phyloP scores from a whole-genome alignment of 2,888 invertebrate species.

The Dolichomitus sp. region DNA sequence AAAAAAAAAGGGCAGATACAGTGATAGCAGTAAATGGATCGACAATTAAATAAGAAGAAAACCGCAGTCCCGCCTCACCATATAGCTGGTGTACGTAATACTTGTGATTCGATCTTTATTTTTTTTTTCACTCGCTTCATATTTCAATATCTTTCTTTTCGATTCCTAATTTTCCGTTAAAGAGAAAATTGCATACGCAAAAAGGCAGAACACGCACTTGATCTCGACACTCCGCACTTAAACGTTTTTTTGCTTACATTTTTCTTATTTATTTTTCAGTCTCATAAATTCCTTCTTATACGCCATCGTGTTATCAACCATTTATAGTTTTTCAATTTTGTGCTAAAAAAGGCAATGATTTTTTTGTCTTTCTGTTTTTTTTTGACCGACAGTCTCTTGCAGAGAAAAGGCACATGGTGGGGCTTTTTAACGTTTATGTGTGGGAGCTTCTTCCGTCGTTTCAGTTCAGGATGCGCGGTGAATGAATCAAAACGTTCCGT shows the following conservation, averaged over 20 bases:
- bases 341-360: conserved; percentile 29
- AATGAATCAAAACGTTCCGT: not conserved
- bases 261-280: conserved; percentile 81
- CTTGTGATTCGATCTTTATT: conserved; percentile 77
- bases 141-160: conserved; percentile 25
- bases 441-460: not conserved
- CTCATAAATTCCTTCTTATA: conserved; percentile 80
- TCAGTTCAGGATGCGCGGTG: not conserved
- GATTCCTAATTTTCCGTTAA: conserved; percentile 40
- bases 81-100: conserved; percentile 82
- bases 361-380: conserved; percentile 12
- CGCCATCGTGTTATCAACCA: conserved; percentile 47
- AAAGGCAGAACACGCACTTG: conserved; percentile 81
- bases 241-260: conserved; percentile 27
- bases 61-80: conserved; percentile 70
- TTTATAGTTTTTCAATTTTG: conserved; percentile 18
- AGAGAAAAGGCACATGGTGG: conserved; percentile 67
- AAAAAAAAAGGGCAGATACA: conserved; percentile 56
- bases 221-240: conserved; percentile 65
- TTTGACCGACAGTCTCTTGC: conserved; percentile 48
- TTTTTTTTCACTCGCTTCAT: not conserved
- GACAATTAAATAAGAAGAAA: conserved; percentile 51
- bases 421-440: conserved; percentile 23
- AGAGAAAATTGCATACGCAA: conserved; percentile 80
- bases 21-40: conserved; percentile 40